Evolutionary conservation across 2,888 invertebrate species (phyloP), one percentile per base, ranked within the genome.

Genomic region (Cheilosia vulpina): DNA sequence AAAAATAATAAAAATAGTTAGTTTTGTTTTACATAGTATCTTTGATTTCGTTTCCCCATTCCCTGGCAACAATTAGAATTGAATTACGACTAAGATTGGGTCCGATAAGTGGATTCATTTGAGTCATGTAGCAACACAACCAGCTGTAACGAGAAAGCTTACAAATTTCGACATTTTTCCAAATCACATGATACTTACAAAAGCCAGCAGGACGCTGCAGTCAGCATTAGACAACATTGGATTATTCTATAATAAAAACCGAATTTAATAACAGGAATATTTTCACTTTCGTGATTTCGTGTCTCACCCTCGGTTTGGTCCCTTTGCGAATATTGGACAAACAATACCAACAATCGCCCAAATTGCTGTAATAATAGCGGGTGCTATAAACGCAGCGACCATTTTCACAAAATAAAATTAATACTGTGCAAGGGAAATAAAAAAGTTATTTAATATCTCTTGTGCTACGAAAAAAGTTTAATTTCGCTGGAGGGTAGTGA

Each of bases 91-190:
- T 87, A 58, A 91, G 89, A 83, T 89, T 90, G 7, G 91, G 91
- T n/a, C 91, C 91, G 83, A 91, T 91, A 27, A 91, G 87, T 11
- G 91, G 91, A 65, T 91, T 90, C 89, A 91, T 88, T 88, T 91
- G 91, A 38, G 91, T 91, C 90, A 91, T 89, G 77, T 92, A 91
- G 87, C 91, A 91, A 77, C 91, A 91, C 19, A 92, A 88, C 92
- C 91, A 91, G 88, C 91, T 91, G 62, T 11, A 83, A 87, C 72
- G 52, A 7, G 19, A 69, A 43, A 71, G 2, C 6, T 19, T 13
- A 11, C 15, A 11, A 11, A 50, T 2, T 21, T 43, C 0, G 1
- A 27, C 21, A 50, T 7, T 21, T 58, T 31, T 21, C 15, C 1
- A 1, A 13, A 63, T 62, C 38, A 72, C 47, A 45, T 43, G 17